phyloP scores from a whole-genome alignment of 2,113 vertebrate genomes.

The Triplophysa dalaica region DNA sequence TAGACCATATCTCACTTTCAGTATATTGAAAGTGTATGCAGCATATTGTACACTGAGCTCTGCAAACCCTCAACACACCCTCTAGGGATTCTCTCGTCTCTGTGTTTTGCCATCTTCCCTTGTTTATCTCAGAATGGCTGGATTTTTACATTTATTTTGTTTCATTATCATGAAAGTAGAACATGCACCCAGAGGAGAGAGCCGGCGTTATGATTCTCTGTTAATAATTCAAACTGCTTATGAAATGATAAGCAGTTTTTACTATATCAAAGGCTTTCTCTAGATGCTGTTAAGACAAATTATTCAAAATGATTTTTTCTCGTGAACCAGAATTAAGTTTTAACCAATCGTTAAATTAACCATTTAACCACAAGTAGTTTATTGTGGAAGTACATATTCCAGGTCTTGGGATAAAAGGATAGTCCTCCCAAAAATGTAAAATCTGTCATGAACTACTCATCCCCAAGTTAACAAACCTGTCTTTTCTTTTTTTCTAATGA shows the following conservation, averaged over 20 bases:
- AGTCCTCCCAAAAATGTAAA: no score
- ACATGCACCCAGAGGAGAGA: constrained; percentile 4
- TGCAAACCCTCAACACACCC: not conserved
- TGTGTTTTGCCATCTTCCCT: not conserved
- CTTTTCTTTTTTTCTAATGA: no score
- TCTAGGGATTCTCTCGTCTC: not conserved
- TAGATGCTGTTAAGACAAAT: not conserved
- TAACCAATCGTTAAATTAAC: not conserved
- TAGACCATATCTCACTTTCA: not conserved
- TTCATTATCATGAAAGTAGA: constrained; percentile 30
- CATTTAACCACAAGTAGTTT: not conserved
- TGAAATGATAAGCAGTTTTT: constrained; percentile 11
- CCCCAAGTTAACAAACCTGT: no score
- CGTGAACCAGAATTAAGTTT: not conserved
- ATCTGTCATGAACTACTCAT: no score
- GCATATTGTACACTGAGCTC: not conserved
- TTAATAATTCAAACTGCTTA: constrained; percentile 42
- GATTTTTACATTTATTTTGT: not conserved
- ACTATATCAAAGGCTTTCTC: not conserved
- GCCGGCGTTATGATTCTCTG: not conserved
- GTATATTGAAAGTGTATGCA: no score
- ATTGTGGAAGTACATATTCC: not conserved
- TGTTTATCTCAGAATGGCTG: constrained; percentile 6
- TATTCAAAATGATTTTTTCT: not conserved
- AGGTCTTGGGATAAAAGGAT: not conserved